Evolutionary conservation across 1,140 invertebrate genomes (phyloP), one percentile per base, ranked within the genome.

Genomic region (Branchinecta lindahli): DNA sequence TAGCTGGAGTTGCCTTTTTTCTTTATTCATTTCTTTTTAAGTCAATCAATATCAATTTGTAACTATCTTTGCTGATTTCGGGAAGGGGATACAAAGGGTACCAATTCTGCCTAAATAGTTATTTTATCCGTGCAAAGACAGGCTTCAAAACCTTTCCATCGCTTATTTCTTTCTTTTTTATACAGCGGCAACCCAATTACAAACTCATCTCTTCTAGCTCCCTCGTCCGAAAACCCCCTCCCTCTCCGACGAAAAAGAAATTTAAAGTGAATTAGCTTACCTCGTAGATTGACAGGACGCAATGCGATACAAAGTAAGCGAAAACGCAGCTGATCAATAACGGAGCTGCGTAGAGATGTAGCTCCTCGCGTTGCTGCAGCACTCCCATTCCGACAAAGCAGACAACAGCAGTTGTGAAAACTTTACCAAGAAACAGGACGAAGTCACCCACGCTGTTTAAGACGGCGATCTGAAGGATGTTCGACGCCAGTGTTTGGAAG

Each of bases 401-500:
- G 46, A 94, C 80, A 0, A 88, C 86, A 9, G 91, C 89, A 46
- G 94, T 90, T 9, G 92, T 87, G 75, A 89, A 87, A 15, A 86
- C 79, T 83, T 97, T 97, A 45, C 90, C 91, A 68, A 97, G 78
- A 76, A 98, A 94, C 8, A 98, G 82, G 66, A 97, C 88, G 77
- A 97, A 96, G 79, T 96, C 92, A 8, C 94, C 94, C 46, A 96
- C 85, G 74, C 90, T 89, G 79, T 97, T 96, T 66, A 97, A 91
- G 0, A 92, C 91, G 10, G 89, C 88, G 70, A 97, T 86, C 83
- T 92, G 86, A 46, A 96, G 77, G 3, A 87, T 88, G 80, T 97
- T 95, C 73, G 83, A 86, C 7, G 87, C 85, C 73, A 94, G 83
- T 0, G 90, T 87, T 74, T 84, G 84, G 80, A 92, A 94, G n/a